Evolutionary conservation across 2,888 invertebrate species (phyloP), one percentile per base, ranked within the genome.

Genomic region (Amphipoea lucens): DNA sequence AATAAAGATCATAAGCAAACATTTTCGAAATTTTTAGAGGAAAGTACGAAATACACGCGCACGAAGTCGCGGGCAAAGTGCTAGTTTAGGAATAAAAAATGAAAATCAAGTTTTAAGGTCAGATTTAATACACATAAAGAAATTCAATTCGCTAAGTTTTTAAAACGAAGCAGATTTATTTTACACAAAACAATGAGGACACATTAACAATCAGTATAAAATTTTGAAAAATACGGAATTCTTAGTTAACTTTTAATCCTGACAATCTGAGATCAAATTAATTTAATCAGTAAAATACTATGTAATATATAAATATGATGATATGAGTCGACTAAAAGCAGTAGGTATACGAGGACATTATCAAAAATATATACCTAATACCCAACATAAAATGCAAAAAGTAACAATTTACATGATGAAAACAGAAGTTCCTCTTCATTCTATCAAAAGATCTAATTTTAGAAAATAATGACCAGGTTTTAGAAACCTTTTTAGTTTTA

Each of bases 61-160:
- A n/a, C n/a, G n/a, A 29, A 29, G 29, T 29, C 29, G 29, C 29
- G 29, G 29, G 29, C 29, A 29, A 29, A 29, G 29, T 29, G 29
- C 29, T 29, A 29, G 29, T 29, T 63, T 20, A 71, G 75, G 70
- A 65, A 66, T 42, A 66, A 74, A 0, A 83, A 85, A 87, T 81
- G 0, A 87, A 85, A 85, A 73, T 74, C 81, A 74, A 77, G 70
- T 75, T 84, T 85, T 79, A 77, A 90, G 82, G 81, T 90, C 87
- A 90, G 87, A 85, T 89, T 93, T 93, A 92, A 89, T 93, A 90
- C 89, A 92, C 88, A 90, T 88, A 86, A 83, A 91, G 88, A 90
- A 90, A 89, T 89, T 83, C 75, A 78, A 84, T 84, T 84, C 87
- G 87, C 90, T 69, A 79, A 86, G 84, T 87, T 83, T 89, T 88